These are phyloP conservation scores for Lepisosteus oculatus DNA, from an alignment of 2,113 vertebrate species.

Conservation along the genomic window DNA sequence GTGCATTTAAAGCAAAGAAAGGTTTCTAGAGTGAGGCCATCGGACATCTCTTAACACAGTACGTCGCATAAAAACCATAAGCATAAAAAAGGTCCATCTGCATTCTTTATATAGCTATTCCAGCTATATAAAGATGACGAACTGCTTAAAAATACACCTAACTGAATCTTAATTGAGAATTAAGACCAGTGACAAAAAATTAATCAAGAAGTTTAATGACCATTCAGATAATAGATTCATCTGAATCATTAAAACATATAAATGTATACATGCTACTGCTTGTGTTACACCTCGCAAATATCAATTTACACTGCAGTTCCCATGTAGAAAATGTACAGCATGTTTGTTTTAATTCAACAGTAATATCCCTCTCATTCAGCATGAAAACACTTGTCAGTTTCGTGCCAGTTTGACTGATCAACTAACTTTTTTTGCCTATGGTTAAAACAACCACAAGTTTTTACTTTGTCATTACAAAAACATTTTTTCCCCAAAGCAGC, in stretches of 20 bases:
- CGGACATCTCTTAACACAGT: too few species aligned
- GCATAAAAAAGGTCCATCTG: too few species aligned
- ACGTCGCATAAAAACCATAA: too few species aligned
- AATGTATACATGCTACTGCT: conserved; percentile 81
- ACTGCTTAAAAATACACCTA: too few species aligned
- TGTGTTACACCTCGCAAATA: conserved; percentile 67
- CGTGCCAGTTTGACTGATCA: conserved; percentile 42
- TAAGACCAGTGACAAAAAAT: conserved; percentile 61
- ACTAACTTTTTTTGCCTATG: background rate
- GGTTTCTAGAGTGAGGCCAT: too few species aligned
- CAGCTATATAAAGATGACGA: too few species aligned
- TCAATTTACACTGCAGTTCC: conserved; percentile 62
- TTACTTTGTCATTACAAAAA: conserved; percentile 2
- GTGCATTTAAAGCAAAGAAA: too few species aligned
- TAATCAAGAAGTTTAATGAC: conserved; percentile 87
- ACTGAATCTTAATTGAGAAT: background rate
- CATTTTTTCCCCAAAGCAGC: background rate
- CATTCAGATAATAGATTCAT: conserved; percentile 83
- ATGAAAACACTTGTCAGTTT: conserved; percentile 43
- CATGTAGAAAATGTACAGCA: conserved; percentile 79
- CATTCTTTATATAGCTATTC: too few species aligned
- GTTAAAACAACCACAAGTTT: background rate
- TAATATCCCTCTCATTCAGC: conserved; percentile 45
- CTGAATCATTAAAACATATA: conserved; percentile 80
- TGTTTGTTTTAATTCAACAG: conserved; percentile 51